Evolutionary conservation across 2,888 invertebrate genomes (phyloP).

Genomic region (Epistrophe grossulariae): DNA sequence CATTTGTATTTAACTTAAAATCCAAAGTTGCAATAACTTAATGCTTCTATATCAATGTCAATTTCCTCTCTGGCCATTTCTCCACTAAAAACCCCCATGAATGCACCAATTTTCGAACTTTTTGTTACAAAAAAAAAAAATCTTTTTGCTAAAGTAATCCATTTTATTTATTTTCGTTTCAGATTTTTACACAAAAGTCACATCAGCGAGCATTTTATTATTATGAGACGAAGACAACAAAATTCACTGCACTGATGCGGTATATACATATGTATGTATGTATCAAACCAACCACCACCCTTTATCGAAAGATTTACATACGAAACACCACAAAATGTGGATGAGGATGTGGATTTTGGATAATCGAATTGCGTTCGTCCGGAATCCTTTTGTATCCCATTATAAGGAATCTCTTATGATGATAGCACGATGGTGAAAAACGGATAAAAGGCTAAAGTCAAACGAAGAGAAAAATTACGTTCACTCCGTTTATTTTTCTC

Average conservation of each 20-base stretch:
- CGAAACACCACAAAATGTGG: conserved; percentile 71
- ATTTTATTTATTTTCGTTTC: conserved; percentile 63
- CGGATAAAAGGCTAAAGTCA: conserved; percentile 74
- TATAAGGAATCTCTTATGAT: conserved; percentile 73
- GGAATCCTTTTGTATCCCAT: conserved; percentile 72
- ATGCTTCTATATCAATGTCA: not conserved
- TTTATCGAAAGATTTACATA: conserved; percentile 72
- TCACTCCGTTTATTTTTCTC: conserved; percentile 71
- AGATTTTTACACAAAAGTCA: conserved; percentile 59
- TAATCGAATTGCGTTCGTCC: conserved; percentile 75
- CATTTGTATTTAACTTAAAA: not conserved
- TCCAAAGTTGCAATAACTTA: not conserved
- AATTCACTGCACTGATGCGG: conserved; percentile 12
- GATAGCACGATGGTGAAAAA: conserved; percentile 63
- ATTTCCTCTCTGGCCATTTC: not conserved
- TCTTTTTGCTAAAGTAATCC: conserved; percentile 18
- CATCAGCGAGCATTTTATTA: conserved; percentile 45
- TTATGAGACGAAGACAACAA: conserved; percentile 40
- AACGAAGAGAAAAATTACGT: conserved; percentile 75
- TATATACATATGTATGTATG: no score
- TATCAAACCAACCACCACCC: not conserved
- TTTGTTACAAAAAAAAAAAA: not conserved
- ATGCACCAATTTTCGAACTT: no score
- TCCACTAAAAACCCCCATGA: not conserved
- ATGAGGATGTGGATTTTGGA: conserved; percentile 73